Percentiles rank a stretch among this genome's conserved stretches.
Evolutionary conservation across 2,888 invertebrate species (phyloP).

Genomic region (Mythimna vitellina): DNA sequence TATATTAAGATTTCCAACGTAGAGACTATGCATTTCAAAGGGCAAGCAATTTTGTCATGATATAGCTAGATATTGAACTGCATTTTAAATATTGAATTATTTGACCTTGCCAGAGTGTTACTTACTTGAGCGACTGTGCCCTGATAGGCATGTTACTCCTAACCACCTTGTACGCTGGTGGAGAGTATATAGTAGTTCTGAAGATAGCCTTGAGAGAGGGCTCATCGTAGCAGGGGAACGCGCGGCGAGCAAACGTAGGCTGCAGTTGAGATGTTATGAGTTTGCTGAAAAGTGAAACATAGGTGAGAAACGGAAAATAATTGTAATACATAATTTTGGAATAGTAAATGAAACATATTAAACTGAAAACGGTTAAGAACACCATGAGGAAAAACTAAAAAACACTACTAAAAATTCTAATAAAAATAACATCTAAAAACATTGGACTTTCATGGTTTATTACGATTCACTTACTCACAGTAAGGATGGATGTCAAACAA

Average conservation of each 20-base stretch:
- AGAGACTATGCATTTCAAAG: no score
- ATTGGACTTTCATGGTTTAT: no score
- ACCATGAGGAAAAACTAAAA: no score
- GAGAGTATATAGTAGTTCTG: constrained; percentile 91
- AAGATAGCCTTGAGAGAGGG: constrained; percentile 93
- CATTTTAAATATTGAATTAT: neutral
- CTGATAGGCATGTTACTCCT: constrained; percentile 83
- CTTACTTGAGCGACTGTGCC: constrained; percentile 75
- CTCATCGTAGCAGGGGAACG: constrained; percentile 95
- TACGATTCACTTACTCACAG: no score
- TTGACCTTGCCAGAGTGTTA: neutral
- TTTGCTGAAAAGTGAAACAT: constrained; percentile 75
- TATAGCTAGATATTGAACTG: neutral
- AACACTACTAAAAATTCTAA: no score
- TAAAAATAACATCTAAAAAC: no score
- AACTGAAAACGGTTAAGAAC: neutral
- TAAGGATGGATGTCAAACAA: no score
- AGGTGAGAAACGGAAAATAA: neutral
- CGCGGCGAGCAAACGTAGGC: constrained; percentile 92
- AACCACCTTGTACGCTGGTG: constrained; percentile 77
- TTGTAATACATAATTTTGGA: neutral
- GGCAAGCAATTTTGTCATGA: neutral
- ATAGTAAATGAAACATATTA: neutral
- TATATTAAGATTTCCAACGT: no score
- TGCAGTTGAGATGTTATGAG: constrained; percentile 93